phyloP scores from a whole-genome alignment of 2,888 invertebrate genomes.

The Phania funesta region DNA sequence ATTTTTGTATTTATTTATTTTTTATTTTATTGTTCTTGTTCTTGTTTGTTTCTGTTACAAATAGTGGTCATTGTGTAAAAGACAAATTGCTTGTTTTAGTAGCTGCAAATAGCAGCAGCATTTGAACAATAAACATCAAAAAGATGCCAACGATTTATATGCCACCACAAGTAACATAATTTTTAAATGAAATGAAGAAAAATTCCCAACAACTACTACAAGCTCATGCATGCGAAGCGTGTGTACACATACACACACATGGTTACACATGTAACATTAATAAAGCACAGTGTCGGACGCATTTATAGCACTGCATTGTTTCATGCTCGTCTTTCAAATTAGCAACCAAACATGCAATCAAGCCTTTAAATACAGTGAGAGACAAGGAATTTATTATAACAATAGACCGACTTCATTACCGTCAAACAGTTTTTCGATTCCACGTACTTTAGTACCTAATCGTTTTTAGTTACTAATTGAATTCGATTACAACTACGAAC shows the following conservation, averaged over 20 bases:
- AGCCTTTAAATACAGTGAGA: too few relatives aligned
- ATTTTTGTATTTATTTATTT: slow-evolving; percentile 14
- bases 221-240: too few relatives aligned
- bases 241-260: too few relatives aligned
- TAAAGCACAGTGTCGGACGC: background rate
- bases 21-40: background rate
- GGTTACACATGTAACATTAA: too few relatives aligned
- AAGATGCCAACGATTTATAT: slow-evolving; percentile 57
- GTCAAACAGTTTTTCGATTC: too few relatives aligned
- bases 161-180: slow-evolving; percentile 57
- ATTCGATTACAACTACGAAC: too few relatives aligned
- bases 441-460: too few relatives aligned
- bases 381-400: too few relatives aligned
- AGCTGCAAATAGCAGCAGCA: slow-evolving; percentile 56
- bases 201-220: background rate
- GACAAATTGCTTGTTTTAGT: slow-evolving; percentile 55
- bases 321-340: too few relatives aligned
- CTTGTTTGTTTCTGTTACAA: slow-evolving; percentile 19
- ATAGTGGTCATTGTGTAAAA: slow-evolving; percentile 49
- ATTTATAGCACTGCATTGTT: background rate
- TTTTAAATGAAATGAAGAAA: slow-evolving; percentile 15
- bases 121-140: slow-evolving; percentile 53
- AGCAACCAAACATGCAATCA: too few relatives aligned
- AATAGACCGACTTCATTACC: too few relatives aligned
- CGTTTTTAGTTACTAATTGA: too few relatives aligned